Conservation (phyloP, 2,113 vertebrate species). For the Xenus cinereus region DNA sequence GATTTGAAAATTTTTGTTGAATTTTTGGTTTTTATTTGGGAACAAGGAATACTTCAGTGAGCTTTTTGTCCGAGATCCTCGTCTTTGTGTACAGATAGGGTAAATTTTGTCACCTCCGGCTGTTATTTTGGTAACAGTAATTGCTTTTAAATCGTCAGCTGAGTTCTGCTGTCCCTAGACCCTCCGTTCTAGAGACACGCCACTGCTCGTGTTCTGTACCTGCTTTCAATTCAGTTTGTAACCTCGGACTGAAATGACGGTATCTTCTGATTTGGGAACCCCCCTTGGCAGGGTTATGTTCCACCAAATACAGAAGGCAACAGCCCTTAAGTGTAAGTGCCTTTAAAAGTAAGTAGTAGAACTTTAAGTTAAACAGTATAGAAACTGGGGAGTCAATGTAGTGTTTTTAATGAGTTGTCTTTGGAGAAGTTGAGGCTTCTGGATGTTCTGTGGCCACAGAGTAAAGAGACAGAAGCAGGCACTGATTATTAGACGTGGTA, state of each 20-base stretch:
- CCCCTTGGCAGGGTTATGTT: background rate
- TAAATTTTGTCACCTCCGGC: background rate
- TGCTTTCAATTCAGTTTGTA: background rate
- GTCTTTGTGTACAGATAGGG: background rate
- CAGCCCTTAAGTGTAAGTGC: constrained; percentile 26
- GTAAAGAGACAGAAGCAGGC: background rate
- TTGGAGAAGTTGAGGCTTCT: background rate
- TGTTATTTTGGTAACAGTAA: background rate
- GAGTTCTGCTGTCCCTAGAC: background rate
- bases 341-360: constrained; percentile 31
- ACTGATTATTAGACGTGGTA: background rate
- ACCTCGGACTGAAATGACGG: background rate
- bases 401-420: background rate
- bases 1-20: background rate
- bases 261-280: background rate
- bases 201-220: background rate
- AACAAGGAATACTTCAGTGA: background rate
- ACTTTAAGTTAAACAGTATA: background rate
- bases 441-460: background rate
- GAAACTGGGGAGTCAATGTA: background rate
- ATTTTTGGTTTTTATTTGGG: background rate
- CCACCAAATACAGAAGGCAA: constrained; percentile 24
- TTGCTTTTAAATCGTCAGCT: background rate
- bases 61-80: background rate
- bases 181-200: background rate